Conservation (phyloP, 2,797 vertebrate species). For the Hypotaenidia philippensis region DNA sequence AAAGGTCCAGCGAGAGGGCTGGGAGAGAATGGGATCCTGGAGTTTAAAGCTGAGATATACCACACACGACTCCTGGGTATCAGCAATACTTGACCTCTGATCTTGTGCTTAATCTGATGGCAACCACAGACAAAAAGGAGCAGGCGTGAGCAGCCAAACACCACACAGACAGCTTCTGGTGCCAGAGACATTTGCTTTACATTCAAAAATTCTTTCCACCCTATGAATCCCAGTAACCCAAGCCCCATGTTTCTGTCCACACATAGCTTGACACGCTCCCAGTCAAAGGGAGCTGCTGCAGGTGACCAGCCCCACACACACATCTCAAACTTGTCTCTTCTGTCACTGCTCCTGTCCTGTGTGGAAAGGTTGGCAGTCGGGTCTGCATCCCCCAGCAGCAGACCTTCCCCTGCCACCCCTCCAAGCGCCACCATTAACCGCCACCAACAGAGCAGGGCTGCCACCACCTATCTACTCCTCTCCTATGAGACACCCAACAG, state of each 20-base stretch:
- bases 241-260: neutral
- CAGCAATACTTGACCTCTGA: neutral
- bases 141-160: neutral
- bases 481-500: no score
- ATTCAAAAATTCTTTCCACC: neutral
- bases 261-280: accelerated
- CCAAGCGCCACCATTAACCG: neutral
- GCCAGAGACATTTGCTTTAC: neutral
- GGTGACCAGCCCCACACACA: no score
- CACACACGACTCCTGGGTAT: neutral
- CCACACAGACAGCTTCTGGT: neutral
- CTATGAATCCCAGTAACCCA: neutral
- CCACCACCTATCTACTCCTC: neutral
- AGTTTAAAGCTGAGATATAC: neutral
- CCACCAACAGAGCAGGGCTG: neutral
- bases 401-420: neutral
- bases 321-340: neutral
- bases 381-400: neutral
- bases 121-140: neutral
- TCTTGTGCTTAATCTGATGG: neutral
- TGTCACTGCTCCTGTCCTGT: neutral
- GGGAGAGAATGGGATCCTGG: neutral
- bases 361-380: neutral
- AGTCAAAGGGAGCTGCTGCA: neutral
- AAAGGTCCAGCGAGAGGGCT: neutral